Percentiles rank a stretch among this genome's conserved stretches.
These are phyloP conservation scores for Aleadryas rufinucha DNA, from an alignment of 2,113 vertebrate species.

Conservation along the genomic window DNA sequence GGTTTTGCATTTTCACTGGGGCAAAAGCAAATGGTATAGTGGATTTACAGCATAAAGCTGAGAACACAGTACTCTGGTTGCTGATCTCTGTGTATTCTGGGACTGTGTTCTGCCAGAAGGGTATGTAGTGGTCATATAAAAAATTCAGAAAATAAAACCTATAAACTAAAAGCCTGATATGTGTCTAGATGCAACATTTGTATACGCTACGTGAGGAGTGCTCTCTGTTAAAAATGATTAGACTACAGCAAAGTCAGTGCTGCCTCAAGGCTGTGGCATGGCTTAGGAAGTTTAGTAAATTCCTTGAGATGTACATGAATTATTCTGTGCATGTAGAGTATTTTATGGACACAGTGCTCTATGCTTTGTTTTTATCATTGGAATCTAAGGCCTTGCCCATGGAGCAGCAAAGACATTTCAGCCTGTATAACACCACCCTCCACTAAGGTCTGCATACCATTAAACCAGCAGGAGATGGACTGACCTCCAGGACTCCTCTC, in stretches of 20 bases:
- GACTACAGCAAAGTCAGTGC: neutral
- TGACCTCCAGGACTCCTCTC: neutral
- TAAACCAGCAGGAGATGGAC: neutral
- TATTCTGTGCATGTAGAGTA: neutral
- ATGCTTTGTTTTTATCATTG: neutral
- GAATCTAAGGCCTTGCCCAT: neutral
- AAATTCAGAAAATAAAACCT: neutral
- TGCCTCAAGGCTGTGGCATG: neutral
- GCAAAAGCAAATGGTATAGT: neutral
- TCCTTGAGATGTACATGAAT: neutral
- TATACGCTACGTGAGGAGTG: rapidly evolving
- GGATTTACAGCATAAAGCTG: neutral
- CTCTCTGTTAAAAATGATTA: neutral
- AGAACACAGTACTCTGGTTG: neutral
- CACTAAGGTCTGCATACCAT: neutral
- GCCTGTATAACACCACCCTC: neutral
- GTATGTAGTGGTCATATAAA: neutral
- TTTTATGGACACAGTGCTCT: neutral
- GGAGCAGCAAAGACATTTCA: neutral
- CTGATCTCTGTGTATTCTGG: neutral
- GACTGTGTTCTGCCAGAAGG: neutral
- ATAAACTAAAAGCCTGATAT: neutral
- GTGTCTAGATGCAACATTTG: neutral
- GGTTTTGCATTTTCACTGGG: neutral
- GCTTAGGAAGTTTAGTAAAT: neutral